Base-by-base conservation (phyloP, 2,888 invertebrate species). In the Allacma fusca region DNA sequence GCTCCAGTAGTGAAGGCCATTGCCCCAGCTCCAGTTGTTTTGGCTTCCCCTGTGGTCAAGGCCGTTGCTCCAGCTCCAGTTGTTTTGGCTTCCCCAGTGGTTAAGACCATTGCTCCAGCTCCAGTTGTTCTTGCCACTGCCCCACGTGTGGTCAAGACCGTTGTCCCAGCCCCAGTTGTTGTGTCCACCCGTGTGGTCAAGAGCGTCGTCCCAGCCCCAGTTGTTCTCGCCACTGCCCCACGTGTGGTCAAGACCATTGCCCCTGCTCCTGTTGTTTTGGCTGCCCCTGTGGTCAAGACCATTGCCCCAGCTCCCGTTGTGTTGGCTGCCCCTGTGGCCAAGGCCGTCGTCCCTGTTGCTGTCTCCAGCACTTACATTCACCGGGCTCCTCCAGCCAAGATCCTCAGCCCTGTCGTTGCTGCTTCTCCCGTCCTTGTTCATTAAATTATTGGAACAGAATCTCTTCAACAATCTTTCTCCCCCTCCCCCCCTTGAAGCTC, bases 191-290 rank as follows among this genome's bases (percentile, higher is more conserved):
- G 23, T 9, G 65, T 26, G 5, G 65, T 65, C n/a, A 65, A 13
- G 24, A 21, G 9, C 12, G 69, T 43, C 40, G n/a, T 9, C 16
- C n/a, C 34, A n/a, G 71, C 50, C 23, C 71, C 71, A 71, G 57
- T 50, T 26, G 71, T 50, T 13, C 13, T 34, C 12, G 24, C 26
- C 21, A 7, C 26, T 21, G 5, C 71, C 5, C n/a, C n/a, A n/a
- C n/a, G n/a, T n/a, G 71, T 59, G n/a, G 19, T 59, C n/a, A 59
- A 59, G 59, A 59, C 59, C 7, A 7, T 43, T 44, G 43, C 71
- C n/a, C 50, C 21, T 23, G 71, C 71, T 19, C 71, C 71, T 44
- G 71, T 71, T 44, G 71, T 50, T 13, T n/a, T 69, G 7, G 23
- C 69, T 23, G 12, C 44, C 19, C 44, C 69, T 7, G 21, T 69